Evolutionary conservation across 2,113 vertebrate species (phyloP).

Genomic region (Tringa solitaria): DNA sequence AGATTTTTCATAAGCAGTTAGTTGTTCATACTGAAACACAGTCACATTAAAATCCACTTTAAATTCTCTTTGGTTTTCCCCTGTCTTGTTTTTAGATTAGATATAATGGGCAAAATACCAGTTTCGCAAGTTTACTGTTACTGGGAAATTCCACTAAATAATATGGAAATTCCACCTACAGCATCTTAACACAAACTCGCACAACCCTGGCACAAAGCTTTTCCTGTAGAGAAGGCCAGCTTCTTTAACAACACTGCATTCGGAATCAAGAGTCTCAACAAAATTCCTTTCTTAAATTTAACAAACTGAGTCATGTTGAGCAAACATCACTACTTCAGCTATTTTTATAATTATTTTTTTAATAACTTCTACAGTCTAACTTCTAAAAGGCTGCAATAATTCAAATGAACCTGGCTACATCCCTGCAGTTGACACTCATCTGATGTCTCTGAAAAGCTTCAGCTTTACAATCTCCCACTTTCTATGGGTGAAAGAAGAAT

Average conservation of each 20-base stretch:
- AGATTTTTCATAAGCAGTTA: background rate
- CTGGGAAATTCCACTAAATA: constrained; percentile 42
- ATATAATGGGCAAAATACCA: background rate
- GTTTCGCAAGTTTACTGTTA: background rate
- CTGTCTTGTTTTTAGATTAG: background rate
- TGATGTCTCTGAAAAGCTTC: background rate
- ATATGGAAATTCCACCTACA: constrained; percentile 3
- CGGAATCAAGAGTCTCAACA: background rate
- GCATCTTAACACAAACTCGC: background rate
- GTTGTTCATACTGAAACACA: constrained; percentile 15
- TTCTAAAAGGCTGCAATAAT: background rate
- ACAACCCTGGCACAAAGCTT: background rate
- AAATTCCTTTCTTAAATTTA: background rate
- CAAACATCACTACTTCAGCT: background rate
- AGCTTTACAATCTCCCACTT: background rate
- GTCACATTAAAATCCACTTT: background rate
- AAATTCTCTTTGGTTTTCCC: constrained; percentile 16
- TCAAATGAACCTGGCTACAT: background rate
- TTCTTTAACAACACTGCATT: background rate
- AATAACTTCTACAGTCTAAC: background rate
- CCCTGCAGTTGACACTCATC: background rate
- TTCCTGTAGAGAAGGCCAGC: background rate
- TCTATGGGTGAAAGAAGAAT: background rate
- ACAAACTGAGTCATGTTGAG: background rate
- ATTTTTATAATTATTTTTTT: background rate